These are phyloP conservation scores for Aquatica leii DNA, from an alignment of 2,888 invertebrate species.

Conservation along the genomic window DNA sequence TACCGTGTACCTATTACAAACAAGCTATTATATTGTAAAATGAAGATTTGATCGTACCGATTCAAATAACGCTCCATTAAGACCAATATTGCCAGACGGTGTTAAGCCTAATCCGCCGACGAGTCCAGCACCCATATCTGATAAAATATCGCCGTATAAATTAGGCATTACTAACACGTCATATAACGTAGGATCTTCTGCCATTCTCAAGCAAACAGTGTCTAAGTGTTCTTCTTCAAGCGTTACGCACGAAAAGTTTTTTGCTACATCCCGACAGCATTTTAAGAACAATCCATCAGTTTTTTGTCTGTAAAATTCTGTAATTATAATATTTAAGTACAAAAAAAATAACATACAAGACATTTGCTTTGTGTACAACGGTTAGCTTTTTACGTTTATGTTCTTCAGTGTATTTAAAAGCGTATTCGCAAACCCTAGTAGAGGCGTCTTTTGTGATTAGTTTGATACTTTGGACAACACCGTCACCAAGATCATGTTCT, in stretches of 20 bases:
- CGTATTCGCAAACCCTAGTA: conserved; percentile 94
- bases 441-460: conserved; percentile 98
- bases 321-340: not conserved
- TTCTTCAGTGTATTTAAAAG: conserved; percentile 93
- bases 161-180: conserved; percentile 99
- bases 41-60: conserved; percentile 73
- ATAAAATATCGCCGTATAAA: conserved; percentile 98
- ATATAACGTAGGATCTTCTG: conserved; percentile 95
- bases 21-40: too few relatives aligned
- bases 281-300: conserved; percentile 98
- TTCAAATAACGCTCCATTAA: conserved; percentile 97
- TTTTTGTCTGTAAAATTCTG: conserved; percentile 80
- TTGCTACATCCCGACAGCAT: conserved; percentile 94
- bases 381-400: conserved; percentile 94
- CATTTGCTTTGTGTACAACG: conserved; percentile 99
- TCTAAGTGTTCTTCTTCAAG: conserved; percentile 99
- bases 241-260: conserved; percentile 88
- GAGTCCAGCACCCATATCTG: conserved; percentile 98
- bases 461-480: conserved; percentile 99
- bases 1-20: conserved; percentile 84
- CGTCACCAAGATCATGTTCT: conserved; percentile 98
- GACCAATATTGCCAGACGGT: conserved; percentile 98
- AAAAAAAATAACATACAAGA: conserved; percentile 77
- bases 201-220: conserved; percentile 99
- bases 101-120: conserved; percentile 98